Percentiles rank a stretch among this genome's conserved stretches.
Conservation (phyloP, 1,140 invertebrate species). For the Hylyphantes graminicola region DNA sequence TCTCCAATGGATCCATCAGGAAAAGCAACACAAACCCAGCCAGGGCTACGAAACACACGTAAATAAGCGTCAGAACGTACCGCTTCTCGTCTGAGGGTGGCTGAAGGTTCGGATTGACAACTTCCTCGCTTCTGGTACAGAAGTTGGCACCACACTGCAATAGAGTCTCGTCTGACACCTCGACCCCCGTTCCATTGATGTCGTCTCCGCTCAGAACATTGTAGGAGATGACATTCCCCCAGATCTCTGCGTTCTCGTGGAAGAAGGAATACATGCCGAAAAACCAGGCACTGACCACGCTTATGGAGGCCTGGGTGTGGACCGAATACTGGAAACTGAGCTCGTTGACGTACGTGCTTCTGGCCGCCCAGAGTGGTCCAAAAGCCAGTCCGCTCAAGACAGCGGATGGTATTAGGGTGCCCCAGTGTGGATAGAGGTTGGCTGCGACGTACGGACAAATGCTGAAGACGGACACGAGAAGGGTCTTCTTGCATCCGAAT, state of each 20-base stretch:
- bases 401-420: constrained; percentile 68
- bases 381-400: constrained; percentile 69
- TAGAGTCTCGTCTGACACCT: background rate
- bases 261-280: constrained; percentile 54
- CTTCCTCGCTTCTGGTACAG: constrained; percentile 22
- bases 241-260: constrained; percentile 51
- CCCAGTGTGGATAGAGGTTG: constrained; percentile 66
- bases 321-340: constrained; percentile 63
- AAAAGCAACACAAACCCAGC: constrained; percentile 87
- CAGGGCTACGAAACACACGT: constrained; percentile 85
- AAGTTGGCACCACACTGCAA: constrained; percentile 28
- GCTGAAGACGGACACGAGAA: constrained; percentile 66
- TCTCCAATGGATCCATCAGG: constrained; percentile 88
- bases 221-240: constrained; percentile 73
- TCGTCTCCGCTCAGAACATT: constrained; percentile 18
- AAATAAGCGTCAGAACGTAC: constrained; percentile 88
- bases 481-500: constrained; percentile 69
- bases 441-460: constrained; percentile 68
- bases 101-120: constrained; percentile 22
- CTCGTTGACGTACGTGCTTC: constrained; percentile 72
- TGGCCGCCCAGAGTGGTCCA: constrained; percentile 72
- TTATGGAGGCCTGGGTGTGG: constrained; percentile 3
- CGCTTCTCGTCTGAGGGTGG: constrained; percentile 76
- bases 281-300: constrained; percentile 76
- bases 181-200: background rate